Base-by-base conservation (phyloP, 2,797 vertebrate species). In the Apodemus agrarius region DNA sequence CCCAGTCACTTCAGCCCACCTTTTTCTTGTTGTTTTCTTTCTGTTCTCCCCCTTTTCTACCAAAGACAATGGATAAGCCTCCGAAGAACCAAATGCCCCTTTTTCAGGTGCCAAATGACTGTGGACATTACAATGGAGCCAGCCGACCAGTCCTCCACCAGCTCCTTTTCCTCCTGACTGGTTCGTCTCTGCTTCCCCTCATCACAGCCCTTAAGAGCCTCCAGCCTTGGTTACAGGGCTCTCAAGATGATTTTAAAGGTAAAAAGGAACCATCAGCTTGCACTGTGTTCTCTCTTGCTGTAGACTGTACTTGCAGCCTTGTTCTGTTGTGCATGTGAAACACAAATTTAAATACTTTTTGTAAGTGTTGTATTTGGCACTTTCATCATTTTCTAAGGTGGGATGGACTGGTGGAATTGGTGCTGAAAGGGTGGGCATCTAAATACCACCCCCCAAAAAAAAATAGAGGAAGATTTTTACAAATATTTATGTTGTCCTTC, bases 1-100 rank as follows among this genome's bases (percentile, higher is more conserved):
- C 43, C 57, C 54, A 54, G 8, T 14, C 57, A 75, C 69, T 63
- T 34, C 80, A 19, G 19, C 89, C 4, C 9, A 11, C 0, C 4
- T 57, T 72, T 78, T 16, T 12, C 40, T 43, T 24, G 31, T 24
- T 49, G 31, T n/a, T 82, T 17, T 74, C 22, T 11, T 76, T 75
- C 76, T 69, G 14, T 75, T 43, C n/a, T 81, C 21, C 49, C 3
- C 26, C 63, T 89, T 74, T 61, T 79, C 81, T 85, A 29, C 21
- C 52, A 76, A 91, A 93, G 37, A 52, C 40, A 86, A 90, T 16
- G 43, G 87, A 65, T 11, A 78, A 57, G 26, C 59, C 37, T 92
- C 14, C 54, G 17, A 90, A 79, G 10, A 22, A 79, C 1, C 37
- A 24, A 24, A 10, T 13, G 12, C 22, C 22, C 34, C 54, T 95